Conservation (phyloP, 2,113 vertebrate species). For the Laticauda colubrina region DNA sequence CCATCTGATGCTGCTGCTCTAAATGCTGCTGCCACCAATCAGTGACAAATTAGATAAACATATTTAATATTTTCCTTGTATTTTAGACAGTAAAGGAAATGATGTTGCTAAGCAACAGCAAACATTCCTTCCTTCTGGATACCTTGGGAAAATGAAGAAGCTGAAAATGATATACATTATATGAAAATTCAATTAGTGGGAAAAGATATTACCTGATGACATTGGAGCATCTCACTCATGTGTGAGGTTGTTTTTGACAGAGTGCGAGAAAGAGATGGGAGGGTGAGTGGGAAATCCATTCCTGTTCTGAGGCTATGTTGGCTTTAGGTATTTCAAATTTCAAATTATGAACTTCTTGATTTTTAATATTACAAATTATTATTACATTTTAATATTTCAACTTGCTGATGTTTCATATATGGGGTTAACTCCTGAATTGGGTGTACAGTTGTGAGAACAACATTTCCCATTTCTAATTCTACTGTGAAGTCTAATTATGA, state of each 20-base stretch:
- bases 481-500: slow-evolving; percentile 57
- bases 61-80: neutral
- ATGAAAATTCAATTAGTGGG: neutral
- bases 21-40: neutral
- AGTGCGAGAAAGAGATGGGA: neutral
- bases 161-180: neutral
- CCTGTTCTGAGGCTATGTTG: slow-evolving; percentile 11
- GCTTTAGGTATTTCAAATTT: slow-evolving; percentile 42
- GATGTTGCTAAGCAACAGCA: neutral
- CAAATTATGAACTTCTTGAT: slow-evolving; percentile 30
- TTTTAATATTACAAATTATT: slow-evolving; percentile 48
- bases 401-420: slow-evolving; percentile 48
- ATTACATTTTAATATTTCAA: slow-evolving; percentile 20
- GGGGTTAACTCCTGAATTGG: slow-evolving; percentile 62
- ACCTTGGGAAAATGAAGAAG: neutral
- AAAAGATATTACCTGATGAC: neutral
- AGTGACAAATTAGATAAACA: neutral
- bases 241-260: neutral
- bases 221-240: neutral
- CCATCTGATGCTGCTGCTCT: neutral
- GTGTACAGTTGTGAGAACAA: slow-evolving; percentile 42
- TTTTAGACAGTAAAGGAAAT: neutral
- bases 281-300: slow-evolving; percentile 23
- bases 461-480: slow-evolving; percentile 66
- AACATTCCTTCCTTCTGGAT: neutral